Evolutionary conservation across 2,888 invertebrate species (phyloP).

Genomic region (Tenthredo livida): DNA sequence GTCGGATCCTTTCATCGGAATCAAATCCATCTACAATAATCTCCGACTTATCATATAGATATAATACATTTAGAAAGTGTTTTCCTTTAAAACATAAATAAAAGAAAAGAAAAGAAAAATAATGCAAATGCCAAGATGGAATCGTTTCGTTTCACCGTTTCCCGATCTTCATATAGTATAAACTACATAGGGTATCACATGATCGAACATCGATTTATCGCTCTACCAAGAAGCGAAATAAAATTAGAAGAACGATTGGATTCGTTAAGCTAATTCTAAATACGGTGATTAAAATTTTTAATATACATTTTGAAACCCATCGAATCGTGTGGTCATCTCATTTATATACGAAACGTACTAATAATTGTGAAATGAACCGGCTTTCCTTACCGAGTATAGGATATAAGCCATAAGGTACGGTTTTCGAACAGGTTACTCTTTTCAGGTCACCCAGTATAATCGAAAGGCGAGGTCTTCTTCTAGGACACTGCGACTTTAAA

Average conservation of each 20-base stretch:
- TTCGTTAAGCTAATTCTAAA: not conserved
- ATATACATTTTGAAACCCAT: not conserved
- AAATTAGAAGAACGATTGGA: not conserved
- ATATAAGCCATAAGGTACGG: not conserved
- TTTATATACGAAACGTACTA: not conserved
- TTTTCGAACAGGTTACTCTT: constrained; percentile 36
- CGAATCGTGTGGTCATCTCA: not conserved
- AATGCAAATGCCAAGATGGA: not conserved
- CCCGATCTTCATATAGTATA: not conserved
- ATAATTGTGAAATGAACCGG: constrained; percentile 18
- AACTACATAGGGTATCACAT: not conserved
- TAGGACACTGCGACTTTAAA: constrained; percentile 13
- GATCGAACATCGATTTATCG: not conserved
- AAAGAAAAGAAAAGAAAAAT: not conserved
- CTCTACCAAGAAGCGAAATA: not conserved
- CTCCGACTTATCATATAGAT: not conserved
- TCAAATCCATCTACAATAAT: not conserved
- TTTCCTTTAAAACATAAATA: constrained; percentile 15
- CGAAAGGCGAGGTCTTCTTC: constrained; percentile 23
- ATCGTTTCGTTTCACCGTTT: not conserved
- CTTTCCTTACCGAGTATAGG: constrained; percentile 6
- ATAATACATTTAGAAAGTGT: constrained; percentile 1
- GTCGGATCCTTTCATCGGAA: not conserved
- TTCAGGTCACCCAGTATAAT: constrained; percentile 28
- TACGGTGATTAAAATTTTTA: not conserved